Conservation (phyloP, 2,113 vertebrate species). For the Sterrhoptilus dennistouni region DNA sequence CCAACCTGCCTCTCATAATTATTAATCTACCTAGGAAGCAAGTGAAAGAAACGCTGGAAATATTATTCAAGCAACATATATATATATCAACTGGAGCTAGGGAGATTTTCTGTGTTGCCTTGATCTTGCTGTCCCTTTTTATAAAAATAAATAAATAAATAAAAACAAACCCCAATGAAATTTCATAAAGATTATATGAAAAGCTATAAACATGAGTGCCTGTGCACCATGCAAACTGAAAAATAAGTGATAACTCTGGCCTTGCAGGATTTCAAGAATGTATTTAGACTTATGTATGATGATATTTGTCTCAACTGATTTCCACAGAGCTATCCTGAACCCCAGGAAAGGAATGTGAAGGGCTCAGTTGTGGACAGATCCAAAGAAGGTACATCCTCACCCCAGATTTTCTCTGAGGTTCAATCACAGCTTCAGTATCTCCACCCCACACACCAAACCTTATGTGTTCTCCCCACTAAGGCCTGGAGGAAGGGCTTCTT, state of each 20-base stretch:
- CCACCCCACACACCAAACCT: background rate
- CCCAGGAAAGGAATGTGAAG: background rate
- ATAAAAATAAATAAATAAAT: background rate
- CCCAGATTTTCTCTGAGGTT: background rate
- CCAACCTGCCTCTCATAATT: background rate
- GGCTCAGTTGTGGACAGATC: background rate
- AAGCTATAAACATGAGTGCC: background rate
- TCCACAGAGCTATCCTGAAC: slow-evolving; percentile 18
- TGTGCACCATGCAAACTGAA: background rate
- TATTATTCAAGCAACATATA: background rate
- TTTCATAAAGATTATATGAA: background rate
- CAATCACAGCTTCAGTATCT: background rate
- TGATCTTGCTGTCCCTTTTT: background rate
- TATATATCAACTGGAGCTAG: background rate
- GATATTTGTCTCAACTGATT: background rate
- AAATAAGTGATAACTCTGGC: background rate
- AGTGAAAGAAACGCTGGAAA: background rate
- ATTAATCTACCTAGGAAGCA: background rate
- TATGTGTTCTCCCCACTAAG: background rate
- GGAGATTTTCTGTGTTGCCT: background rate
- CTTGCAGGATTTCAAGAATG: background rate
- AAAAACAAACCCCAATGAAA: background rate
- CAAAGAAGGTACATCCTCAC: background rate
- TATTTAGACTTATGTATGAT: background rate
- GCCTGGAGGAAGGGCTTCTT: background rate